Evolutionary conservation across 1,140 invertebrate species (phyloP), one percentile per base, ranked within the genome.

Genomic region (Caerostris extrusa): DNA sequence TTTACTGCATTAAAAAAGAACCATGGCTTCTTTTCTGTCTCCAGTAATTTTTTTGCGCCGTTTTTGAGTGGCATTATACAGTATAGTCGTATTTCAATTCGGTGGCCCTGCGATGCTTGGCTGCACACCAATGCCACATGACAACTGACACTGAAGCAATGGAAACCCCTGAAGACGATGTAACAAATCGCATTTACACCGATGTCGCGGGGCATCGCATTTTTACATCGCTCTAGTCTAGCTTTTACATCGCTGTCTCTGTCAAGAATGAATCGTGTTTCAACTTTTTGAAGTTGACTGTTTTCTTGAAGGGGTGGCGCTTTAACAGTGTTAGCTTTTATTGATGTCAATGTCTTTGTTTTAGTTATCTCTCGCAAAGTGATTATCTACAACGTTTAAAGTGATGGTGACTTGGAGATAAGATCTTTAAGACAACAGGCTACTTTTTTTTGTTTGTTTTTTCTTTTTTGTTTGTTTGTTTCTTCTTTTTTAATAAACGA

Each of bases 261-360:
- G 34, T 34, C 34, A 34, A 34, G 34, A 34, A 1, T 34, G 34
- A 34, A 34, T 34, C 34, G 34, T 34, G 34, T 34, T 34, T 34
- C 34, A n/a, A 34, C 34, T 34, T 34, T 34, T 50, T 77, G 19
- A 10, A 53, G 53, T 34, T 77, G 71, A 77, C 71, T 19, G 50
- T 67, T 88, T 88, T 55, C 86, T 67, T 88, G 86, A 88, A 88
- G 61, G 34, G 50, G 60, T 67, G 34, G 86, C 6, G 55, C 61
- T 57, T 85, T 67, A 3, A 85, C 58, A 58, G 83, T 85, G 55
- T 60, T 34, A 77, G 53, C 71, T 83, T 83, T 58, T 19, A n/a
- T 17, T 34, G 58, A 88, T 88, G 86, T 88, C 86, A 88, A 6
- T 50, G 58, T 88, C 86, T 88, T 88, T 88, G 86, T 88, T 88